Evolutionary conservation across 2,797 vertebrate genomes (phyloP).

Genomic region (Nyctibius grandis): DNA sequence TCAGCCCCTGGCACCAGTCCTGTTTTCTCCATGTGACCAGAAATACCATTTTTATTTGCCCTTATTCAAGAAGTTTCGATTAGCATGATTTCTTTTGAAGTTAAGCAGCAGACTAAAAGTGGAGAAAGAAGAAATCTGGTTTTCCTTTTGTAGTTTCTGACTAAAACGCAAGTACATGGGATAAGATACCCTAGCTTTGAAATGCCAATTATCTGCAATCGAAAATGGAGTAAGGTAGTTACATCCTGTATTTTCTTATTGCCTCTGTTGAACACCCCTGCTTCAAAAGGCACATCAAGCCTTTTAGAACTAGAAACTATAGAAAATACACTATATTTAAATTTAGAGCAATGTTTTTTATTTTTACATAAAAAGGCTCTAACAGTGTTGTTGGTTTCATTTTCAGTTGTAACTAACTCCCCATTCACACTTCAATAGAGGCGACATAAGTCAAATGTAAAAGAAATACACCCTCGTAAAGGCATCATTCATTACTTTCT

Average conservation of each 20-base stretch:
- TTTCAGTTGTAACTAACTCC: not conserved
- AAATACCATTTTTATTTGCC: not conserved
- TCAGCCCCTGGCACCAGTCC: not conserved
- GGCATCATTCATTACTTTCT: not conserved
- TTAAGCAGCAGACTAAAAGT: not conserved
- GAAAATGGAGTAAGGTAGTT: not conserved
- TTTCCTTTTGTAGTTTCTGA: not conserved
- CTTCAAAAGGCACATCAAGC: not conserved
- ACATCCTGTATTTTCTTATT: not conserved
- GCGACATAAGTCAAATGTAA: not conserved
- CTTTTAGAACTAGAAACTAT: not conserved
- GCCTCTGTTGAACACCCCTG: not conserved
- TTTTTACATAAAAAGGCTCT: not conserved
- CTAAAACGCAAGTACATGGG: fast-evolving
- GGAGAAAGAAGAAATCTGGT: not conserved
- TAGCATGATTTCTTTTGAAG: not conserved
- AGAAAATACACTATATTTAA: not conserved
- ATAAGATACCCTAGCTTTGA: not conserved
- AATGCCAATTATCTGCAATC: not conserved
- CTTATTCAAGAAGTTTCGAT: not conserved
- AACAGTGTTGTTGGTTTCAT: not conserved
- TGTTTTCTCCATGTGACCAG: not conserved
- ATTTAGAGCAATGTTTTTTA: not conserved
- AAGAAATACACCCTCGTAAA: not conserved
- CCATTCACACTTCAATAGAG: not conserved